phyloP scores from a whole-genome alignment of 2,113 vertebrate genomes.

The Chiloscyllium plagiosum region DNA sequence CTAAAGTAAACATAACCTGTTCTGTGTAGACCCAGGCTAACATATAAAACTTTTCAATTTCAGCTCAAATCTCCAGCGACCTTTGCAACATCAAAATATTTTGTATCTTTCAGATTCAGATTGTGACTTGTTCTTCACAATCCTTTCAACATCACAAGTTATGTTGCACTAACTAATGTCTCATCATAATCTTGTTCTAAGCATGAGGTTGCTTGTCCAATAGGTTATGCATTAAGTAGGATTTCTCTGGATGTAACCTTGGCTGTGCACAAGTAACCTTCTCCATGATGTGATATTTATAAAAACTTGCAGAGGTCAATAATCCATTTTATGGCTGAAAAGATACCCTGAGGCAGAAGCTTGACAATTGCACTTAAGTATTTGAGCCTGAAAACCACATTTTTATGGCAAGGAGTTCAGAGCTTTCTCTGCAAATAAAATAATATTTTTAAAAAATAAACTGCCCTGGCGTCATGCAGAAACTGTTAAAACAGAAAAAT shows the following conservation, averaged over 20 bases:
- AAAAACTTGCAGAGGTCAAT: background rate
- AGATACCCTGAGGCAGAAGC: background rate
- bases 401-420: background rate
- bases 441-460: background rate
- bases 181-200: background rate
- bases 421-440: background rate
- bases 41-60: background rate
- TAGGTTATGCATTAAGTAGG: background rate
- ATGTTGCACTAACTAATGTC: background rate
- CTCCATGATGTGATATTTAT: conserved; percentile 4
- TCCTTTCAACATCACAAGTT: background rate
- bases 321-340: conserved; percentile 23
- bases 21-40: background rate
- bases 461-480: background rate
- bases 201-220: background rate
- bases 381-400: background rate
- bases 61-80: background rate
- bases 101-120: background rate
- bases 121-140: background rate
- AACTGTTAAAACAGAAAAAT: background rate
- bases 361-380: background rate
- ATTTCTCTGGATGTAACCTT: background rate
- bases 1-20: background rate
- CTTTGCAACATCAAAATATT: background rate
- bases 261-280: background rate